Percentiles rank a stretch among this genome's conserved stretches.
These are phyloP conservation scores for Galendromus occidentalis DNA, from an alignment of 1,140 invertebrate genomes.

Conservation along the genomic window DNA sequence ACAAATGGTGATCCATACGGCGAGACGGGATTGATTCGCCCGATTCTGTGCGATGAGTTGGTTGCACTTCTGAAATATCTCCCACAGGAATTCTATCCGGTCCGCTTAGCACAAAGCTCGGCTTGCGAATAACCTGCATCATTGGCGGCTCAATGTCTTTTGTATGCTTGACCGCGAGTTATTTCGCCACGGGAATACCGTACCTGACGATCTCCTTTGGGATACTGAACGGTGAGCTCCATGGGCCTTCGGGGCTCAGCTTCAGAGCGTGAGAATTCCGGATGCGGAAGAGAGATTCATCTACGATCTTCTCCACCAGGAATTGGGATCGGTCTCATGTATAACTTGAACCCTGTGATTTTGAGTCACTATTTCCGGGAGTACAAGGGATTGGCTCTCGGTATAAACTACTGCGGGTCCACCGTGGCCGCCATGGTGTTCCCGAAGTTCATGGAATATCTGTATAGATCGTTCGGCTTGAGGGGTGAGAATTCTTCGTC, in stretches of 20 bases:
- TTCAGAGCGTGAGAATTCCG: no score
- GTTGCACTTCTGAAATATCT: no score
- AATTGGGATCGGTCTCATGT: not conserved
- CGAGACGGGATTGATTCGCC: not conserved
- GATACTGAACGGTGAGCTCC: not conserved
- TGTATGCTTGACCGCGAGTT: not conserved
- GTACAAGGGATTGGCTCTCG: not conserved
- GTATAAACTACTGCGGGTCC: not conserved
- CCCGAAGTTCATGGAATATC: not conserved
- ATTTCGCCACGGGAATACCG: not conserved
- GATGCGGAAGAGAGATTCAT: no score
- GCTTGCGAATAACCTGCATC: not conserved
- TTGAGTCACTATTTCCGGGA: not conserved
- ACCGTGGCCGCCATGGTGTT: not conserved
- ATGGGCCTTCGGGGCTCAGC: no score
- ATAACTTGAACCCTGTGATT: not conserved
- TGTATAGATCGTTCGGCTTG: not conserved
- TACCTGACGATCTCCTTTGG: not conserved
- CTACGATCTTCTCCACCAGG: not conserved
- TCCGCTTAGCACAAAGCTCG: not conserved
- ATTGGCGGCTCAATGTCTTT: not conserved
- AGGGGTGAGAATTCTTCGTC: not conserved
- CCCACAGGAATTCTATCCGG: not conserved
- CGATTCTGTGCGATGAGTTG: not conserved
- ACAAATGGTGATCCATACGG: not conserved